phyloP scores from a whole-genome alignment of 2,113 vertebrate species.

The Lamprologus speciosus region DNA sequence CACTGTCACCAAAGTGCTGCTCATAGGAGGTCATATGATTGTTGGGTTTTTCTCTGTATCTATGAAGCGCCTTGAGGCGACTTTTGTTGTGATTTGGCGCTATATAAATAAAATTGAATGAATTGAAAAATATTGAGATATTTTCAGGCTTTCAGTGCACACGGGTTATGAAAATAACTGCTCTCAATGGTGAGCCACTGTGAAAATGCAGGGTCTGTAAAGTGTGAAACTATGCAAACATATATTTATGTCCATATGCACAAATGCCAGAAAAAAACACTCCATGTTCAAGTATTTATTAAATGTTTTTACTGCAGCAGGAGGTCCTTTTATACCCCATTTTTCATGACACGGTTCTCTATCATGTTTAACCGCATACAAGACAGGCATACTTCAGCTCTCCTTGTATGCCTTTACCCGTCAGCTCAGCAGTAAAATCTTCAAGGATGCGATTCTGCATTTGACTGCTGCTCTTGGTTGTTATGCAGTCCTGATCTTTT shows the following conservation, averaged over 20 bases:
- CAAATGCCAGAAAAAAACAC: neutral
- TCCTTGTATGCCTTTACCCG: rapidly evolving
- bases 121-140: neutral
- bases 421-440: conserved; percentile 50
- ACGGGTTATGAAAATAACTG: neutral
- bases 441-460: neutral
- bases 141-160: neutral
- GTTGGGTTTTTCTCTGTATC: too few species aligned
- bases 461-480: neutral
- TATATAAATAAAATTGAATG: too few species aligned
- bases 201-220: neutral
- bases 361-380: conserved; percentile 24
- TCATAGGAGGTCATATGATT: too few species aligned
- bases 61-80: too few species aligned
- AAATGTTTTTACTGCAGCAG: neutral
- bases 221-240: neutral
- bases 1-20: too few species aligned
- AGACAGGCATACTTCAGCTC: conserved; percentile 3
- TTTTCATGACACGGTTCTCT: neutral
- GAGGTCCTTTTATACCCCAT: neutral
- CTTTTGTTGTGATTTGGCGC: too few species aligned
- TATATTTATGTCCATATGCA: neutral
- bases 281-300: neutral
- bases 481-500: conserved; percentile 52
- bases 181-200: neutral